A percentile compares a stretch with the other conserved stretches of the same genome.
Evolutionary conservation across 1,140 invertebrate species (phyloP).

Genomic region (Bombus waltoni): DNA sequence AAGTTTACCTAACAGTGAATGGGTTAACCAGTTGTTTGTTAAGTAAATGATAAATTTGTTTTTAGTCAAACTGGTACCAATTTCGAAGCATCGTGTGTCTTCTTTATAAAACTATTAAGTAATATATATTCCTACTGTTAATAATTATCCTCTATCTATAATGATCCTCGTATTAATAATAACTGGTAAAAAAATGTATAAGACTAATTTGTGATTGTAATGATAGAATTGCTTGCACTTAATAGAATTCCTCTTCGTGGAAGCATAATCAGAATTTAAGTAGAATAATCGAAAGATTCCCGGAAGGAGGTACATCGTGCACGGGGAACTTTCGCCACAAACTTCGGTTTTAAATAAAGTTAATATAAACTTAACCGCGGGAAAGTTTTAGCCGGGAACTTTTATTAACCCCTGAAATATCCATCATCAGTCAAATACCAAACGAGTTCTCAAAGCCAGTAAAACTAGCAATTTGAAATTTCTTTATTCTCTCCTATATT

Average conservation of each 20-base stretch:
- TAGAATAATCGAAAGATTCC: background rate
- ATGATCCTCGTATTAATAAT: background rate
- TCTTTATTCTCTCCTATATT: background rate
- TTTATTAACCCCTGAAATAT: background rate
- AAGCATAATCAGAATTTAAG: background rate
- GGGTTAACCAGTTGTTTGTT: too few species aligned
- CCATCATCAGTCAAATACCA: background rate
- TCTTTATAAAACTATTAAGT: background rate
- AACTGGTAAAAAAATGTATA: background rate
- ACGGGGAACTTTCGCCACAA: background rate
- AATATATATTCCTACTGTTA: too few species aligned
- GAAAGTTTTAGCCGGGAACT: background rate
- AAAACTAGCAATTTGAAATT: background rate
- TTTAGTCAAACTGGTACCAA: background rate
- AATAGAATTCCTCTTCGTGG: background rate
- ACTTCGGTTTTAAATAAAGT: background rate
- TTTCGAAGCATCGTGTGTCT: background rate
- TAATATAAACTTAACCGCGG: background rate
- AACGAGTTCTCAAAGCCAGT: background rate
- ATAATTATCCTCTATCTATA: too few species aligned
- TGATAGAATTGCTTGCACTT: background rate
- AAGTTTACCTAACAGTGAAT: too few species aligned
- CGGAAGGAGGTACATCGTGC: background rate
- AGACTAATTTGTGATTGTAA: background rate
- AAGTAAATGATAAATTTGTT: too few species aligned